Evolutionary conservation across 2,797 vertebrate species (phyloP).

Genomic region (Sebastes steindachneri): DNA sequence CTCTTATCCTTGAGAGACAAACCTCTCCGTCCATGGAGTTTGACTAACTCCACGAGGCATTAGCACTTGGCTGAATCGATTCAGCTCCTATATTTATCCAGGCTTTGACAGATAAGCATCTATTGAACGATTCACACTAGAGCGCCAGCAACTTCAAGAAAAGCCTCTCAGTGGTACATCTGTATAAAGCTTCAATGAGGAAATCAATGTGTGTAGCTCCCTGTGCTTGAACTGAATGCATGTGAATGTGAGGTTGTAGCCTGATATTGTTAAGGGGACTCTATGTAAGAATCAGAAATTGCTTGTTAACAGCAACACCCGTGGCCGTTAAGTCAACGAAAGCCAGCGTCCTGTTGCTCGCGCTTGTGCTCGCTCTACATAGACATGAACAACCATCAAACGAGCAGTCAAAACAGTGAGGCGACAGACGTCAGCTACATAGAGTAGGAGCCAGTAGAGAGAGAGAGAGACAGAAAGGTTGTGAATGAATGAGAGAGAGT

Average conservation of each 20-base stretch:
- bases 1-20: conserved; percentile 9
- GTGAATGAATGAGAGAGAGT: too few relatives aligned
- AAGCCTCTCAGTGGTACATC: not conserved
- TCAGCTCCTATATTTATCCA: conserved; percentile 29
- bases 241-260: not conserved
- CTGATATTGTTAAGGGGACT: not conserved
- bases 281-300: too few relatives aligned
- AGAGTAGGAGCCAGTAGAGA: too few relatives aligned
- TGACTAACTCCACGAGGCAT: not conserved
- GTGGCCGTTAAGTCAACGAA: too few relatives aligned
- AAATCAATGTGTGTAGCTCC: not conserved
- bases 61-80: conserved; percentile 17
- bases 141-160: conserved; percentile 12
- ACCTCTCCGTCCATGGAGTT: not conserved
- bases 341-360: too few relatives aligned
- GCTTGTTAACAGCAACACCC: too few relatives aligned
- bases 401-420: too few relatives aligned
- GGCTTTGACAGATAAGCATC: conserved; percentile 27
- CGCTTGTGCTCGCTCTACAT: too few relatives aligned
- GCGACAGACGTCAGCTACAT: too few relatives aligned
- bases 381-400: too few relatives aligned
- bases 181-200: not conserved
- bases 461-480: too few relatives aligned
- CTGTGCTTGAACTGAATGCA: not conserved
- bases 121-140: conserved; percentile 34